These are phyloP conservation scores for Daubentonia madagascariensis DNA, from an alignment of 2,113 vertebrate species.

Conservation along the genomic window DNA sequence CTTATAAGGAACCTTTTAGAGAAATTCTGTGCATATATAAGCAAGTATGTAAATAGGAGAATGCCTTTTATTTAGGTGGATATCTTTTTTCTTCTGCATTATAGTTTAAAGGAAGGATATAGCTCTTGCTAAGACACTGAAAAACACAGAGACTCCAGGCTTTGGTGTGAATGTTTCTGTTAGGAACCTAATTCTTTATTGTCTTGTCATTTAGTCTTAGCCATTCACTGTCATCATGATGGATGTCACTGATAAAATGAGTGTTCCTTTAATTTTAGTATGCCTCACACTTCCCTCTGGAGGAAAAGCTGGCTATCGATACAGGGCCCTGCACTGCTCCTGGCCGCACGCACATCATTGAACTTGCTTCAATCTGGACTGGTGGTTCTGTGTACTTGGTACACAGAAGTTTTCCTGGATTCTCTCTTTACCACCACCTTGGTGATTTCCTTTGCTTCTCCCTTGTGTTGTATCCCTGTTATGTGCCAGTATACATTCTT, in stretches of 20 bases:
- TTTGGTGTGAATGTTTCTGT: neutral
- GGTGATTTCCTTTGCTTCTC: neutral
- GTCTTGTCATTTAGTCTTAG: slow-evolving; percentile 9
- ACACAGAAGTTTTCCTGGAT: neutral
- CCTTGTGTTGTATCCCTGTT: neutral
- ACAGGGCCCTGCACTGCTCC: neutral
- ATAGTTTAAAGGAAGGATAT: neutral
- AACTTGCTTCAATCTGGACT: neutral
- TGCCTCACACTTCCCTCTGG: neutral
- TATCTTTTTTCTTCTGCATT: neutral
- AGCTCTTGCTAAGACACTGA: neutral
- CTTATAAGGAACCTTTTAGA: neutral
- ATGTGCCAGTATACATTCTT: neutral
- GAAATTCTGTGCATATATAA: neutral
- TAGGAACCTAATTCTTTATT: neutral
- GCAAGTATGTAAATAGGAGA: neutral
- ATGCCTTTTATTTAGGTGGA: neutral
- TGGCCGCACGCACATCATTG: neutral
- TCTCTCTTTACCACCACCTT: neutral
- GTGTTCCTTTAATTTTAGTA: neutral
- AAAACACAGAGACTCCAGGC: neutral
- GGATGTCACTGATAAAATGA: neutral
- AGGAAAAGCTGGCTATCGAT: neutral
- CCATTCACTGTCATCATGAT: neutral
- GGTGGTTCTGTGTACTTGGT: neutral